Base-by-base conservation (phyloP, 2,797 vertebrate species). In the Limosa lapponica region DNA sequence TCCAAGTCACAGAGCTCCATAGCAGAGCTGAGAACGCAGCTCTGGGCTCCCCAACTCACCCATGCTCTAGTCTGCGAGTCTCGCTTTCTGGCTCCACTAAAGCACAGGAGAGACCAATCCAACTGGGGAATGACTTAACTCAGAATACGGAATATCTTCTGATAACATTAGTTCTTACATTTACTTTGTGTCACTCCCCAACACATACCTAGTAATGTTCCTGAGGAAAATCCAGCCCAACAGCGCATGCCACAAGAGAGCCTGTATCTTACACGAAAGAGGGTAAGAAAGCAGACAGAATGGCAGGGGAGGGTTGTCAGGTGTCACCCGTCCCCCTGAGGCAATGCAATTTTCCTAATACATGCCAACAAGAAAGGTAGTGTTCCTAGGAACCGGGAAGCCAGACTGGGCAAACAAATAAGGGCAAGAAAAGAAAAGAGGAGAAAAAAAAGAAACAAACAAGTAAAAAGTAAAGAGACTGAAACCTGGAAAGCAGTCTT, bases 391-490 rank as follows among this genome's bases (percentile, higher is more conserved):
- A 84, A 55, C 13, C 24, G 73, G 55, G 30, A 78, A 93, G 43
- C 16, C 61, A 52, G 55, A 54, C 5, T 19, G 9, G 32, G 20
- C 8, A 87, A 79, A 87, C 5, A 82, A 87, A 28, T 7, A 48
- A 16, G 4, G 6, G 8, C 8, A 6, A 4, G 8, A 10, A n/a
- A 34, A 16, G 14, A 19, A 10, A 18, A 25, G 8, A 28, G 27
- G 10, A 15, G 8, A 9, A 4, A 4, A 4, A 5, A 2, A 27
- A 25, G 7, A 5, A 12, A 18, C 14, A 13, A 24, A 24, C 24
- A 15, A 17, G 16, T 12, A 32, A 19, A 12, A 54, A 54, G 51
- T 30, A 20, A 30, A 48, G 3, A 61, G 11, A 43, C 28, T 27
- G 27, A 77, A 90, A 82, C n/a, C 12, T 25, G 28, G 9, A 77